Evolutionary conservation across 1,140 invertebrate species (phyloP).

Genomic region (Probaryconus sp.): DNA sequence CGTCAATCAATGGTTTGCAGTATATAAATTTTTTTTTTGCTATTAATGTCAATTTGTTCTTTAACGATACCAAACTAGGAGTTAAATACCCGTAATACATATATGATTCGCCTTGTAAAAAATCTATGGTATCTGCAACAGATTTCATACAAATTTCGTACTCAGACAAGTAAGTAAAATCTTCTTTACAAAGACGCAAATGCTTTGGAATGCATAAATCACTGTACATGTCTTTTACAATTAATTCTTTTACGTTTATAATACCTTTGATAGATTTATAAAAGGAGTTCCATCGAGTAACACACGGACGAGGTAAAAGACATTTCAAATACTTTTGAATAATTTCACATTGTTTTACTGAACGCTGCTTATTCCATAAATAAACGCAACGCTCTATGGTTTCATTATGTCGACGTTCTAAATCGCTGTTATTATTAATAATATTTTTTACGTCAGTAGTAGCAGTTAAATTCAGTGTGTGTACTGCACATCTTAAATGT

Average conservation of each 20-base stretch:
- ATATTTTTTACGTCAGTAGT: neutral
- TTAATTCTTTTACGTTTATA: neutral
- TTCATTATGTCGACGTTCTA: neutral
- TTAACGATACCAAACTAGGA: neutral
- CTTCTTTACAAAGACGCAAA: neutral
- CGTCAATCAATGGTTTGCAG: neutral
- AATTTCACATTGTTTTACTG: neutral
- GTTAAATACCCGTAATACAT: neutral
- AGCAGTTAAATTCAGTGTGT: neutral
- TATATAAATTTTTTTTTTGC: neutral
- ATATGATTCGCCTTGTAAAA: neutral
- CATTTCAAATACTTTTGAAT: neutral
- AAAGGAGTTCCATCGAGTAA: neutral
- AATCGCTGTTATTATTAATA: neutral
- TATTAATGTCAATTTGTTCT: neutral
- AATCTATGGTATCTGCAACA: neutral
- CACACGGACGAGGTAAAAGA: neutral
- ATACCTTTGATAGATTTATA: neutral
- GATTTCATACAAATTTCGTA: neutral
- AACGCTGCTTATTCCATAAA: neutral
- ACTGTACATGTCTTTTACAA: neutral
- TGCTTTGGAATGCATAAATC: neutral
- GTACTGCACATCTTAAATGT: neutral
- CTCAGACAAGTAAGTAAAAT: neutral
- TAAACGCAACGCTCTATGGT: neutral